Base-by-base conservation (phyloP, 2,888 invertebrate genomes). In the Ennomos erosarius region DNA sequence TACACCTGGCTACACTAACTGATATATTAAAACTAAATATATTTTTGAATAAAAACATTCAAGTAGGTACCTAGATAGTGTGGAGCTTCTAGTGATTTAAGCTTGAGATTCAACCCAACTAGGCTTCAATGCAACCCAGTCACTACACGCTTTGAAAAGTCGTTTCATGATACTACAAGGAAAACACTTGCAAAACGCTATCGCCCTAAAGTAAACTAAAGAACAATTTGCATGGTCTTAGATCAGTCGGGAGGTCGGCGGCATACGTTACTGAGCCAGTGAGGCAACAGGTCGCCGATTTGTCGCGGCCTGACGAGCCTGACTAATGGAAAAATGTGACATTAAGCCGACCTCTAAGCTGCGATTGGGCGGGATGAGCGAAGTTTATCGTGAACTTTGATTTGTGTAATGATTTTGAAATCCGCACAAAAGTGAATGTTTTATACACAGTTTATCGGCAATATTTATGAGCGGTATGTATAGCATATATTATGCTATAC, bases 271-370 rank as follows among this genome's bases (percentile, higher is more conserved):
- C 84, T 65, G 70, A 72, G 68, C 68, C 89, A 89, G 36, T 12
- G 51, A 38, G 53, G 85, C 89, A 90, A 90, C 89, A 90, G 90
- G 90, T 90, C 81, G 87, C 74, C 88, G 85, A 87, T 89, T 87
- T 82, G 82, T 84, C 79, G 76, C 59, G 58, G 47, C 51, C 67
- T 76, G 82, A 77, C 81, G 72, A 78, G 75, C 70, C 74, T 79
- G 78, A 77, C 75, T 88, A 86, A 88, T 88, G 85, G 85, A 88
- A 88, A 88, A 90, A 88, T 83, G 84, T 84, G 85, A 84, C 81
- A 81, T 80, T 76, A 82, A 81, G 76, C 76, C 77, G 74, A 74
- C 73, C 79, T 81, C 81, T 82, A 79, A 85, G 81, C 79, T 76
- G 76, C 67, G 71, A 72, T 75, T 82, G 79, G 81, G 78, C 67